These are phyloP conservation scores for Scaptomyza parva DNA, from an alignment of 2,888 invertebrate species.

Conservation along the genomic window DNA sequence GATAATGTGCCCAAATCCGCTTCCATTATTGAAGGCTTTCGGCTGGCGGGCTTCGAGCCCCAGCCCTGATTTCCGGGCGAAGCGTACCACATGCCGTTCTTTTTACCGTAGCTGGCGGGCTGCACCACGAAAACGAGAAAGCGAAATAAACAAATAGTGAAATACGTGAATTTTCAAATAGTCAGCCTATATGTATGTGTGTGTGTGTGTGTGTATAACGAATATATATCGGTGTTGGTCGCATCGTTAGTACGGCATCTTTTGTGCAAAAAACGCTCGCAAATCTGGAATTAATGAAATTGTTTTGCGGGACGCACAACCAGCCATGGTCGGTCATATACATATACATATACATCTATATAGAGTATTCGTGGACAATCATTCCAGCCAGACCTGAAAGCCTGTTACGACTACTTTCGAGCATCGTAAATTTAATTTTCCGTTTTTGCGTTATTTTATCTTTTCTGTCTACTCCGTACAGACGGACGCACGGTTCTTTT, in stretches of 20 bases:
- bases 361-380: slow-evolving; percentile 30
- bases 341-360: no score
- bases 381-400: slow-evolving; percentile 8
- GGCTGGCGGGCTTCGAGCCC: slow-evolving; percentile 90
- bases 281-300: slow-evolving; percentile 82
- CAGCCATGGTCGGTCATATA: slow-evolving; percentile 39
- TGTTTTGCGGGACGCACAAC: slow-evolving; percentile 69
- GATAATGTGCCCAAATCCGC: slow-evolving; percentile 89
- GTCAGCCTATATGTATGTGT: slow-evolving; percentile 32
- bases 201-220: slow-evolving; percentile 3
- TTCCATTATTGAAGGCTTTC: slow-evolving; percentile 94
- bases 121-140: slow-evolving; percentile 81
- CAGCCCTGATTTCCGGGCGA: slow-evolving; percentile 86
- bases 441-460: slow-evolving; percentile 3
- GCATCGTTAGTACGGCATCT: slow-evolving; percentile 53
- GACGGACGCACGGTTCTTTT: not conserved
- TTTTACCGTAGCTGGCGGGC: slow-evolving; percentile 96
- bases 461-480: not conserved
- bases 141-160: slow-evolving; percentile 49
- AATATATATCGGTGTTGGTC: not conserved
- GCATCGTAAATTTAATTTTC: slow-evolving; percentile 28
- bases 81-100: slow-evolving; percentile 94
- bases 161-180: slow-evolving; percentile 46
- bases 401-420: slow-evolving; percentile 16
- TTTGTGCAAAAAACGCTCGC: slow-evolving; percentile 65